Evolutionary conservation across 2,113 vertebrate species (phyloP).

Genomic region (Orycteropus afer): DNA sequence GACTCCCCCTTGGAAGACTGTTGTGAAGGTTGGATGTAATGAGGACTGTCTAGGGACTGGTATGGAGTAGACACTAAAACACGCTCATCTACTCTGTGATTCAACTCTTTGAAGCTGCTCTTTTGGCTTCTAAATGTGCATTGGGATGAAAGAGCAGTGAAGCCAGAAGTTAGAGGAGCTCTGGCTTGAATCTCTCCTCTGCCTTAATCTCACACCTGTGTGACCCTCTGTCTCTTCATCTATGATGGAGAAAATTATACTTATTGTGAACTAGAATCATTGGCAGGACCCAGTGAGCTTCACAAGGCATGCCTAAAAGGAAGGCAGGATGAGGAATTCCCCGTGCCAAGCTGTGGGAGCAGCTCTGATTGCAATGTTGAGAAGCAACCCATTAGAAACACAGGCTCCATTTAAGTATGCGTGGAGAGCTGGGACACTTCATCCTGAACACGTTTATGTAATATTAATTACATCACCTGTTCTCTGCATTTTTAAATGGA

Average conservation of each 20-base stretch:
- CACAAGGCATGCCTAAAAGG: neutral
- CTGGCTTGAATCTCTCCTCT: neutral
- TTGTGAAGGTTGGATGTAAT: fast-evolving
- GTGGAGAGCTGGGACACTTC: neutral
- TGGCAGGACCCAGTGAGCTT: neutral
- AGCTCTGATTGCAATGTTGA: fast-evolving
- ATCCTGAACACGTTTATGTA: neutral
- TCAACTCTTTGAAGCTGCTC: neutral
- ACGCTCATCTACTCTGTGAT: fast-evolving
- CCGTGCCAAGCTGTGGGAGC: neutral
- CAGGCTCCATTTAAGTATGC: neutral
- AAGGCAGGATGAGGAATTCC: neutral
- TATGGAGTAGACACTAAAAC: fast-evolving
- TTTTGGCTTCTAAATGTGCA: neutral
- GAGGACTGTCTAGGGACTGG: neutral
- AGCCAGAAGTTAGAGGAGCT: neutral
- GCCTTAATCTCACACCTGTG: neutral
- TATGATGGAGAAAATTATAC: neutral
- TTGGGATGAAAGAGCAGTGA: too few species aligned
- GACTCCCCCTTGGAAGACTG: too few species aligned
- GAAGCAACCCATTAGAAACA: neutral
- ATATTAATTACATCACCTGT: conserved; percentile 61
- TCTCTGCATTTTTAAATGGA: conserved; percentile 8
- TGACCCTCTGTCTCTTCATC: neutral
- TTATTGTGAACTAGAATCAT: neutral